Evolutionary conservation across 2,888 invertebrate genomes (phyloP).

Genomic region (Nysson spinosus): DNA sequence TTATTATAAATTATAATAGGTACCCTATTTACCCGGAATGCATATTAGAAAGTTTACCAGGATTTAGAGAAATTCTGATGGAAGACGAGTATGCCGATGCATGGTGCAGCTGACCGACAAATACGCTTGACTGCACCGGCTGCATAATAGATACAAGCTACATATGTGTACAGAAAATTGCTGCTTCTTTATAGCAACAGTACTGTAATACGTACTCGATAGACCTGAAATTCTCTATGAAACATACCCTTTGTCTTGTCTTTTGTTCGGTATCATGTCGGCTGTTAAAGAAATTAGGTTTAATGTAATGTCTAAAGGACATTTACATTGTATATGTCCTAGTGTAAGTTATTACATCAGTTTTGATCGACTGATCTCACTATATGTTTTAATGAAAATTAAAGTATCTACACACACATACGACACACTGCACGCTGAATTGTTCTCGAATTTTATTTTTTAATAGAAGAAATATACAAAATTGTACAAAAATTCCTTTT

Average conservation of each 20-base stretch:
- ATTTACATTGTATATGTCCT: too few relatives aligned
- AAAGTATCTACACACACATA: too few relatives aligned
- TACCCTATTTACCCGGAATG: slow-evolving; percentile 50
- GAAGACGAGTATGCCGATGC: slow-evolving; percentile 18
- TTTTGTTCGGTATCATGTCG: background rate
- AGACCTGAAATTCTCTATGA: background rate
- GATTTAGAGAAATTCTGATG: slow-evolving; percentile 51
- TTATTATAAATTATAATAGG: slow-evolving; percentile 30
- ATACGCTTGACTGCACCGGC: slow-evolving; percentile 30
- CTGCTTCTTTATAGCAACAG: slow-evolving; percentile 8
- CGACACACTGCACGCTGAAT: too few relatives aligned
- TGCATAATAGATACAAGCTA: slow-evolving; percentile 1
- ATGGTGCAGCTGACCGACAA: slow-evolving; percentile 42
- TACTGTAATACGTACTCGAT: slow-evolving; percentile 1
- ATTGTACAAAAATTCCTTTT: too few relatives aligned
- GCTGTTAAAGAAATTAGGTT: too few relatives aligned
- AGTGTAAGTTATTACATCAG: too few relatives aligned
- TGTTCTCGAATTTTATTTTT: too few relatives aligned
- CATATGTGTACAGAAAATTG: background rate
- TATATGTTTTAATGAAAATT: too few relatives aligned
- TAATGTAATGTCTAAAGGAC: too few relatives aligned
- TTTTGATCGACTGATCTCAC: too few relatives aligned
- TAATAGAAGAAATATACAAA: too few relatives aligned
- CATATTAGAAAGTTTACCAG: slow-evolving; percentile 52
- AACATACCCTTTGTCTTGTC: background rate